phyloP scores from a whole-genome alignment of 2,113 vertebrate species.

The Nestor notabilis region DNA sequence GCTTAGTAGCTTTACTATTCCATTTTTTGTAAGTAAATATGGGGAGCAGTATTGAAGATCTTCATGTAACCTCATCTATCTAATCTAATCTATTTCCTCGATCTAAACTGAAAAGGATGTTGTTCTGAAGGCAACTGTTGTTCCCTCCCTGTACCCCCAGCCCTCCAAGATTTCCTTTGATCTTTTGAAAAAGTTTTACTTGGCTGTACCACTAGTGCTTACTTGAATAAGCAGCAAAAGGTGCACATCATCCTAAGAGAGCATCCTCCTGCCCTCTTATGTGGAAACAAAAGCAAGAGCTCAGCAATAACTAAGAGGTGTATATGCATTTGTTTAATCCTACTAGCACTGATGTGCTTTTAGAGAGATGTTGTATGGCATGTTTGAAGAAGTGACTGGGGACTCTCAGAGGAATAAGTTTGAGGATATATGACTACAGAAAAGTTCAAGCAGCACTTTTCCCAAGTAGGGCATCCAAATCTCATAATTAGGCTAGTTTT shows the following conservation, averaged over 20 bases:
- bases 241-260: neutral
- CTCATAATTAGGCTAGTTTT: accelerated
- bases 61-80: neutral
- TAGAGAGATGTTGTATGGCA: neutral
- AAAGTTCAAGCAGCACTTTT: neutral
- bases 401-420: neutral
- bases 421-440: neutral
- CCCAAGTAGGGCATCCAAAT: neutral
- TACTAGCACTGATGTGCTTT: neutral
- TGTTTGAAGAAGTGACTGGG: neutral
- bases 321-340: neutral
- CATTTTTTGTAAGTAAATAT: neutral
- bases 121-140: neutral
- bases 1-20: neutral
- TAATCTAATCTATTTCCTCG: neutral
- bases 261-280: neutral
- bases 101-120: neutral
- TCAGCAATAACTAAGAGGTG: neutral
- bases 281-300: neutral
- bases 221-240: neutral
- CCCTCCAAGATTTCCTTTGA: neutral
- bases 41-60: neutral
- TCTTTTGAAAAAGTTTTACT: neutral
- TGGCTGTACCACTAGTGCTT: neutral
- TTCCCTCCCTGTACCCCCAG: neutral